Base-by-base conservation (phyloP, 2,888 invertebrate genomes). In the Clostera curtula region DNA sequence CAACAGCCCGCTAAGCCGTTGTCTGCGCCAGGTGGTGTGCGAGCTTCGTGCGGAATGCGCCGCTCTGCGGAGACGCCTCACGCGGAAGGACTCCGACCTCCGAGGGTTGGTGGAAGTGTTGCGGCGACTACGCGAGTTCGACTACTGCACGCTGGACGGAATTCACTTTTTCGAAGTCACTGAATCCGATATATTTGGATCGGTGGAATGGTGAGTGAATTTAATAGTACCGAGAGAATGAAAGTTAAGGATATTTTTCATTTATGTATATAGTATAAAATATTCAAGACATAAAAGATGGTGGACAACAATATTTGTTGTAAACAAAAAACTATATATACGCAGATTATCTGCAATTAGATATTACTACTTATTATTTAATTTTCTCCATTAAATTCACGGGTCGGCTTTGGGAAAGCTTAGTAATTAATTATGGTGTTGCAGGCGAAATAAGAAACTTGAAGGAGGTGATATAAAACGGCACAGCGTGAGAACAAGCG, bases 121-220 rank as follows among this genome's bases (percentile, higher is more conserved):
- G 50, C 71, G 85, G 6, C 62, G 86, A 3, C 77, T 85, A 18
- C 55, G 82, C 0, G 76, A 76, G 43, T 72, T 74, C 39, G 86
- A 86, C 57, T 52, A 58, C 56, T 84, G 85, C 77, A 70, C 75
- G 30, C 65, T 85, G 1, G 72, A 85, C 16, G 85, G 80, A 9
- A 83, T 87, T 39, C 75, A 73, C 47, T 87, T 88, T 60, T 79
- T 69, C 41, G 85, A 84, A 33, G 77, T 87, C 58, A 77, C 79
- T 1, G 70, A 76, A 40, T 66, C 70, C 0, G 79, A 83, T 29
- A 80, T 83, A 43, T 77, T 76, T 28, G 82, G 82, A 0, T 49
- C 62, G 5, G 37, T 52, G 5, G 49, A 64, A 7, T 65, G 70
- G 80, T 79, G 40, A 67, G 67, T 56, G 4, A 5, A 1, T 9